Evolutionary conservation across 2,888 invertebrate genomes (phyloP), one percentile per base, ranked within the genome.

Genomic region (Sarcophaga carnaria): DNA sequence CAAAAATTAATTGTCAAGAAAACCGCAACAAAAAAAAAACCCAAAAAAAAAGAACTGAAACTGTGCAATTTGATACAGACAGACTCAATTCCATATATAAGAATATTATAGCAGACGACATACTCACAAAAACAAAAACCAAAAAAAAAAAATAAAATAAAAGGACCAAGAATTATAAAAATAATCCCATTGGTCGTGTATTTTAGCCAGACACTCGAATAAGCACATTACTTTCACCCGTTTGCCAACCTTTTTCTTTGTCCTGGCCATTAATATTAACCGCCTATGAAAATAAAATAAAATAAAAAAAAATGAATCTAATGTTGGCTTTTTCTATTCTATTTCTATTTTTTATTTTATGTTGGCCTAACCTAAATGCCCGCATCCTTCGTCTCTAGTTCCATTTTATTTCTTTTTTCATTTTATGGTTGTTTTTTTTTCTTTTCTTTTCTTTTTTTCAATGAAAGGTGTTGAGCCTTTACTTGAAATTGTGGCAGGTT

Each of bases 191-290:
- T 37, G 37, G 37, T 8, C 37, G 37, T 37, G 37, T 37, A 10
- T 37, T 37, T 37, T 37, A 66, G 60, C 17, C 49, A 49, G 22
- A 66, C 60, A 60, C 62, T 67, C 20, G 20, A 20, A 49, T 67
- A 49, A 37, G 37, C 37, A 81, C 49, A 81, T 54, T 74, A 25
- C 20, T 3, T 72, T 66, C 66, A 60, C 25, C 59, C 63, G 37
- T 10, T 64, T 45, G 37, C 14, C 62, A 45, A 63, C 17, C 63
- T 71, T 76, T 45, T 62, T 63, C 17, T 60, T 64, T 71, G 54
- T 71, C 37, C 20, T 45, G 47, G 54, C 25, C 85, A 77, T 80
- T 72, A 77, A 72, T 76, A 67, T 60, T 4, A 72, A 77, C 64
- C 76, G 45, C 71, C 76, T 37, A 37, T 37, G 37, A 37, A 37